phyloP scores from a whole-genome alignment of 35 echinoderm and acorn worm genomes.

The Ophioderma brevispina region DNA sequence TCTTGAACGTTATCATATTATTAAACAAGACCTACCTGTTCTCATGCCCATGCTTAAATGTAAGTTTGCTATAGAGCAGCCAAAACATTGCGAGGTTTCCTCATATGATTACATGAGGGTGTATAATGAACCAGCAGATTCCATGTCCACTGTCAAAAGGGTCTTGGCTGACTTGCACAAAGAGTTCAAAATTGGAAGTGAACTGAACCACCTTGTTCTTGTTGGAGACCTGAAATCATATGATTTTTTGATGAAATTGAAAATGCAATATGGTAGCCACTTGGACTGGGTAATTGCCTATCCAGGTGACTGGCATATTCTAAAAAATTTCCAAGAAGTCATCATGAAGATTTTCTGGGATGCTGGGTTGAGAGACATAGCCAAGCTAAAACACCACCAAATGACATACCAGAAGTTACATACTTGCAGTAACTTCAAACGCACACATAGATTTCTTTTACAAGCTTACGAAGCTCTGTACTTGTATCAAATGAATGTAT shows the following conservation, averaged over 20 bases:
- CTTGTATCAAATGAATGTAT: neutral
- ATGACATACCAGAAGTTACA: constrained; percentile 25
- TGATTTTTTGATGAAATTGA: constrained; percentile 53
- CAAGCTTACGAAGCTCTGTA: constrained; percentile 51
- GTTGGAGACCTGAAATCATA: constrained; percentile 80
- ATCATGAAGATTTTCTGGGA: constrained; percentile 73
- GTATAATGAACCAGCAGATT: constrained; percentile 33
- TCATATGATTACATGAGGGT: constrained; percentile 22
- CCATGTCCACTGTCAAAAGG: constrained; percentile 3
- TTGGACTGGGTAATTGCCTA: constrained; percentile 77
- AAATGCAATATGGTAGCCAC: constrained; percentile 54
- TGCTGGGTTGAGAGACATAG: constrained; percentile 67
- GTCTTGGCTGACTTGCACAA: constrained; percentile 17
- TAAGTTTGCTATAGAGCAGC: constrained; percentile 15
- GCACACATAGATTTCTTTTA: constrained; percentile 55
- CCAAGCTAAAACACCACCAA: constrained; percentile 31
- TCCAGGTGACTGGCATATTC: constrained; percentile 83
- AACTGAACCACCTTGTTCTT: constrained; percentile 58
- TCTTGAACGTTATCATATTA: constrained; percentile 1
- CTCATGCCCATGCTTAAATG: constrained; percentile 35
- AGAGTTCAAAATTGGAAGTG: constrained; percentile 36
- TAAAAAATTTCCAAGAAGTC: constrained; percentile 72
- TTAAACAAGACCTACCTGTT: neutral
- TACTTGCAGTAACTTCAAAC: constrained; percentile 39
- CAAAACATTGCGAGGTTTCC: constrained; percentile 5